Evolutionary conservation across 1,140 invertebrate genomes (phyloP), one percentile per base, ranked within the genome.

Genomic region (Stegodyphus mimosarum): DNA sequence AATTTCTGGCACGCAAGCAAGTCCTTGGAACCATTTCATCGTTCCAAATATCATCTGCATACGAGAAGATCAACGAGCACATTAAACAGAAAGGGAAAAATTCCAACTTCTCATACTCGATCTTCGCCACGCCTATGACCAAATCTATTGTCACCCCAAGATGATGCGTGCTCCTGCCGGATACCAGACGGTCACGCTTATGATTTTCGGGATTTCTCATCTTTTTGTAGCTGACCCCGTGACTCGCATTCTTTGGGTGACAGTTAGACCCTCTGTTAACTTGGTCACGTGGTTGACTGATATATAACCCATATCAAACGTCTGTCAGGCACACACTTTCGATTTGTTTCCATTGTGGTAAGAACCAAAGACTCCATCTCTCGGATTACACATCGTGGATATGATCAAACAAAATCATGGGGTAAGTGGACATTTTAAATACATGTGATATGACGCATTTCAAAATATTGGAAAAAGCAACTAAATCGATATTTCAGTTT

Each of bases 351-450:
- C 48, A 49, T 50, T 18, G 55, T 60, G 71, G 60, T 51, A 66
- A 83, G 48, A 66, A 48, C 72, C 52, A 55, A 70, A 74, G 48
- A 17, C 18, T 52, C 17, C 66, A 7, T 60, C 17, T 74, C 50
- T 83, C 63, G 80, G 80, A 83, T 83, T 83, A 83, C 60, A 33
- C 60, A 52, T 18, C 49, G 9, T 73, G 80, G 80, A 83, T 83
- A 83, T 83, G 80, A 83, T 83, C 17, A 73, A 67, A 66, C 60
- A 60, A 33, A 49, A 55, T 33, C 18, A 67, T 74, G 71, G 80
- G 80, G 80, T 83, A 67, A 83, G 80, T 74, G 15, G 6, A 7
- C 7, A 49, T 51, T 11, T 13, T 49, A 33, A 9, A 11, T 60
- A 11, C 1, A 1, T 2, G 15, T 60, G 15, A 33, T 33, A 33